phyloP scores from a whole-genome alignment of 1,140 invertebrate species.

The Caenorhabditis brenneri region DNA sequence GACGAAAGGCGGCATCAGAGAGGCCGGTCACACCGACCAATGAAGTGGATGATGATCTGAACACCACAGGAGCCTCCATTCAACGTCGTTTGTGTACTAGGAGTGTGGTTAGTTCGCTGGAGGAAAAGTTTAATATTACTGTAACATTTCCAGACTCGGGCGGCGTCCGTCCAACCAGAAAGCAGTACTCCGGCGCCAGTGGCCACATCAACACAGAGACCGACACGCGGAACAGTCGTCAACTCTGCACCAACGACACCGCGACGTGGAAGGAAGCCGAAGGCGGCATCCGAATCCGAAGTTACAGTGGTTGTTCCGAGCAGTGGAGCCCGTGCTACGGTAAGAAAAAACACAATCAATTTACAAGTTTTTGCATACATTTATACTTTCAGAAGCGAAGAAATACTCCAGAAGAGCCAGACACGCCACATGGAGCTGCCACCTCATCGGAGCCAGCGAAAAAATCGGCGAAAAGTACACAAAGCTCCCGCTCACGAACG shows the following conservation, averaged over 20 bases:
- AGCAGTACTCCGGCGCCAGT: not conserved
- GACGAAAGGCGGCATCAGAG: too few species aligned
- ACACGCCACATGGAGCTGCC: not conserved
- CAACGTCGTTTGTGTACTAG: too few species aligned
- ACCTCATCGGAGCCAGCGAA: too few species aligned
- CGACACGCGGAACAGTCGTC: not conserved
- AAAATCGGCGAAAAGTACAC: not conserved
- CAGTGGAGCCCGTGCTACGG: not conserved
- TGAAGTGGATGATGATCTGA: too few species aligned
- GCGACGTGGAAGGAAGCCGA: not conserved
- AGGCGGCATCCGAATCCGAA: not conserved
- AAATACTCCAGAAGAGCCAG: too few species aligned
- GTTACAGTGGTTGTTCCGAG: too few species aligned
- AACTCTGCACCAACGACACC: not conserved
- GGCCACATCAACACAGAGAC: not conserved
- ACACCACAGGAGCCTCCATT: too few species aligned
- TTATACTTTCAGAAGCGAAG: not conserved
- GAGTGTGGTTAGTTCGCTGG: too few species aligned
- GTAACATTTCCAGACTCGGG: not conserved
- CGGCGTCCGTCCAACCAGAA: not conserved
- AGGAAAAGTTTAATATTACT: too few species aligned
- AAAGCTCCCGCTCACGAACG: not conserved
- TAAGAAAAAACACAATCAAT: not conserved
- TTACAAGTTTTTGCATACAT: not conserved
- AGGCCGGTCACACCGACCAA: too few species aligned